Base-by-base conservation (phyloP, 2,113 vertebrate species). In the Rhodinocichla rosea region DNA sequence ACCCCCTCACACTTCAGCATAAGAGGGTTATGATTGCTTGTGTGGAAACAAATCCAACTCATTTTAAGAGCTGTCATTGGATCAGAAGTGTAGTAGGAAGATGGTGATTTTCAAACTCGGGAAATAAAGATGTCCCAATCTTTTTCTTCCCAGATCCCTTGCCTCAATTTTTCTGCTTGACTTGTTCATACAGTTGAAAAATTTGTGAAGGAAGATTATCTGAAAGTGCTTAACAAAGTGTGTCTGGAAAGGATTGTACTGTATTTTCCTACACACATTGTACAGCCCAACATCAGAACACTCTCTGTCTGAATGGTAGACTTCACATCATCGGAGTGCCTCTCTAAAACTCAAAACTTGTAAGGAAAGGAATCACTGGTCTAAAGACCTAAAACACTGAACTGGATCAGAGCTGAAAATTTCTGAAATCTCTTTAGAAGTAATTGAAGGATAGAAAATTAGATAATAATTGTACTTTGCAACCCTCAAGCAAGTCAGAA, bases 271-370 rank as follows among this genome's bases (percentile, higher is more conserved):
- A 22, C 5, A 33, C 17, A 56, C 21, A 44, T 13, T 3, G 13
- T 42, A 69, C 35, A 84, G 9, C 16, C 20, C 47, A 75, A 22
- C 45, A 81, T 30, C 14, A 67, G 32, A 73, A 74, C 23, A 17
- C 23, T 27, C 17, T 68, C 32, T 81, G 24, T 84, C 42, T 89
- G 73, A 84, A 53, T 20, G 70, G 10, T 28, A 69, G 49, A 17
- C 22, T 7, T 18, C 27, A 22, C 0, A 0, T 77, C 45, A 19
- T 15, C 39, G 33, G 18, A 90, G 7, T n/a, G 6, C 30, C 27
- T 65, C 49, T 71, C 33, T 59, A 24, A 79, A 87, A 39, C 6
- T 3, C 8, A 15, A 87, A 78, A 75, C 2, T 5, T 17, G 6
- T 23, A 60, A 71, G 71, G 14, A 39, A 59, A 60, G 39, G 24